Evolutionary conservation across 2,888 invertebrate species (phyloP).

Genomic region (Choreutis nemorana): DNA sequence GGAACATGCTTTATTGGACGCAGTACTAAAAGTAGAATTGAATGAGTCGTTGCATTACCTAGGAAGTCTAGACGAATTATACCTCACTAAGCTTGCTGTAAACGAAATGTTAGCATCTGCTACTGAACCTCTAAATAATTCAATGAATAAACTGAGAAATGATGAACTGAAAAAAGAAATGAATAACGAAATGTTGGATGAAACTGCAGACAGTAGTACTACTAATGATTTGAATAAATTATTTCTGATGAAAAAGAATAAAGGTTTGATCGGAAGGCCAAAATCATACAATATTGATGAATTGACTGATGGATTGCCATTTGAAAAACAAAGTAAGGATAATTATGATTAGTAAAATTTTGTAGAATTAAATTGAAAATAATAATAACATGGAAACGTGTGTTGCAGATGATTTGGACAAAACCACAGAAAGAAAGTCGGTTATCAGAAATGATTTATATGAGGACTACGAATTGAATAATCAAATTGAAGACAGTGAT

Average conservation of each 20-base stretch:
- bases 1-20: constrained; percentile 32
- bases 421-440: constrained; percentile 12
- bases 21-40: constrained; percentile 34
- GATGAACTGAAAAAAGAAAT: neutral
- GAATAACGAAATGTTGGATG: neutral
- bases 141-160: constrained; percentile 17
- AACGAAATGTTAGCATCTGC: constrained; percentile 25
- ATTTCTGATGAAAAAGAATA: constrained; percentile 11
- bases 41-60: constrained; percentile 25
- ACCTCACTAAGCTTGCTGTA: constrained; percentile 36
- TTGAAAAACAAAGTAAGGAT: constrained; percentile 33
- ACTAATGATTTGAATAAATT: constrained; percentile 1
- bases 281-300: constrained; percentile 41
- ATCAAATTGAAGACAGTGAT: constrained; percentile 17
- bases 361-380: neutral
- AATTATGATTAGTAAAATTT: constrained; percentile 11
- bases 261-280: constrained; percentile 32
- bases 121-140: constrained; percentile 18
- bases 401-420: constrained; percentile 32
- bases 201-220: neutral
- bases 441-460: constrained; percentile 21
- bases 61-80: constrained; percentile 38
- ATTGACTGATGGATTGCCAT: constrained; percentile 21
- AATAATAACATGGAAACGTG: constrained; percentile 13
- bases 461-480: constrained; percentile 26